Evolutionary conservation across 2,797 vertebrate species (phyloP).

Genomic region (Limnodromus scolopaceus): DNA sequence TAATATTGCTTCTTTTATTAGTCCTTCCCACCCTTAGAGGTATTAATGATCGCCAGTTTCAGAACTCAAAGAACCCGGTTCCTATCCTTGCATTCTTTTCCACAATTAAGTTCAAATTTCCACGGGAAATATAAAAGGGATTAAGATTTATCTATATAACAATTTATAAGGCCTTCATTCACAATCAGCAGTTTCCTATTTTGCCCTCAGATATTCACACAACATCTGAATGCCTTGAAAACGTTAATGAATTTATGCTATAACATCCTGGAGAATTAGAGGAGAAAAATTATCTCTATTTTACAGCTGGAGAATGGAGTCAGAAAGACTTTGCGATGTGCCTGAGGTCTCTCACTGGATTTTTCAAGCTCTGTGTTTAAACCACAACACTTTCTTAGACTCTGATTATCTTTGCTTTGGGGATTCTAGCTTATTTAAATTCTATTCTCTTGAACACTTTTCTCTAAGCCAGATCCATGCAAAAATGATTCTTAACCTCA

Average conservation of each 20-base stretch:
- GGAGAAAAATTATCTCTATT: slow-evolving; percentile 48
- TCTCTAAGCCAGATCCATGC: neutral
- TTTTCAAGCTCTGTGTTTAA: slow-evolving; percentile 6
- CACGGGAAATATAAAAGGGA: neutral
- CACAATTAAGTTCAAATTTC: slow-evolving; percentile 10
- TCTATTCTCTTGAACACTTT: neutral
- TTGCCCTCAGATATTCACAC: neutral
- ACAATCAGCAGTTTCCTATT: neutral
- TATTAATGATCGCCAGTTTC: neutral
- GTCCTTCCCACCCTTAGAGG: neutral
- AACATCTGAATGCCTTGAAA: slow-evolving; percentile 15
- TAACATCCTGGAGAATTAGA: slow-evolving; percentile 17
- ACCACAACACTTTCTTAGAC: neutral
- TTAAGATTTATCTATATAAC: neutral
- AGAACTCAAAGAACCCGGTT: neutral
- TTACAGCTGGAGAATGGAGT: slow-evolving; percentile 23
- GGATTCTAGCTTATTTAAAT: slow-evolving; percentile 15
- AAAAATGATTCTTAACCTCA: neutral
- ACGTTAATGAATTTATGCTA: slow-evolving; percentile 15
- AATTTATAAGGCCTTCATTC: neutral
- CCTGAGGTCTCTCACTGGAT: neutral
- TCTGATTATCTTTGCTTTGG: slow-evolving; percentile 20
- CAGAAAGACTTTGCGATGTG: neutral
- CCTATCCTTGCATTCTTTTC: neutral
- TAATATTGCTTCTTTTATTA: neutral